Conservation (phyloP, 1,140 invertebrate genomes). For the Melanaphis sacchari region DNA sequence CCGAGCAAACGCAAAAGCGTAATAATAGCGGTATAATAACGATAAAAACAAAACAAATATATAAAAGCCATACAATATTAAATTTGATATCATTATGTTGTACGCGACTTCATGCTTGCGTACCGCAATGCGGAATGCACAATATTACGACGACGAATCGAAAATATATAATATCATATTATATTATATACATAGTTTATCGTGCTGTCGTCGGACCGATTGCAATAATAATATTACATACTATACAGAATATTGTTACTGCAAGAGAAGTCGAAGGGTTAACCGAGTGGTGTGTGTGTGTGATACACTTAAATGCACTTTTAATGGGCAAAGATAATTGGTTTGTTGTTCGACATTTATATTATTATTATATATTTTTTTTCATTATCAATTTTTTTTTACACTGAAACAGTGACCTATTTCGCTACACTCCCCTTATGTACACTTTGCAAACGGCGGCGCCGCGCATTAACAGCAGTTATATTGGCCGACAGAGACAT, state of each 20-base stretch:
- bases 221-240: not conserved
- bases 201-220: not conserved
- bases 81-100: not conserved
- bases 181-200: not conserved
- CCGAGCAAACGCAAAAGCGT: not conserved
- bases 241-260: not conserved
- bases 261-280: not conserved
- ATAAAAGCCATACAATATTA: conserved; percentile 15
- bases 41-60: not conserved
- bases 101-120: not conserved
- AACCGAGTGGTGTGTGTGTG: not conserved
- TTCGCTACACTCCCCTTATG: conserved; percentile 17
- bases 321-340: conserved; percentile 18
- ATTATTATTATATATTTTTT: conserved; percentile 13
- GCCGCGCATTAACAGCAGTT: not conserved
- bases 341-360: conserved; percentile 13
- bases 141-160: not conserved
- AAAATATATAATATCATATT: not conserved
- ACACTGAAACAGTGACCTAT: conserved; percentile 40
- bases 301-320: not conserved
- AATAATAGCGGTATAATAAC: not conserved
- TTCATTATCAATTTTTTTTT: not conserved
- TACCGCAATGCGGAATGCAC: not conserved
- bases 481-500: conserved; percentile 28
- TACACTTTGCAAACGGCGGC: not conserved